Evolutionary conservation across 1,140 invertebrate genomes (phyloP), one percentile per base, ranked within the genome.

Genomic region (Ostrea edulis): DNA sequence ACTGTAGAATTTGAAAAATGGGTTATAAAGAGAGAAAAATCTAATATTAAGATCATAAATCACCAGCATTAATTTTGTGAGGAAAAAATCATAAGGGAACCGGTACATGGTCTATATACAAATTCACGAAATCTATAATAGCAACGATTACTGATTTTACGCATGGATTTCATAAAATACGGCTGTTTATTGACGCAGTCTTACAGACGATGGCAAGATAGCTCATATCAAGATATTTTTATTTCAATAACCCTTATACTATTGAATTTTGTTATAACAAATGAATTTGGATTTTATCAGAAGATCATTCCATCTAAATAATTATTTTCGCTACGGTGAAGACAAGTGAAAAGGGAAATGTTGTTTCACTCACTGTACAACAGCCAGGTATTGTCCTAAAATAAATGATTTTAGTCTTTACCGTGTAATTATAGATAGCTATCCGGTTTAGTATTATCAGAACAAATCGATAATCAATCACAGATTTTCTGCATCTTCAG

Each of bases 241-340:
- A 77, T 77, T 77, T 77, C 68, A 35, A 35, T 77, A 35, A 29
- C 68, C 25, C 29, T 77, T 77, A 12, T 29, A 77, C 25, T 77
- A 14, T 77, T 14, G 22, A 35, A 77, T 35, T 77, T 25, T 7
- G 68, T 17, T 8, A 9, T 77, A 77, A 77, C 29, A 77, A 77
- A 77, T 25, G 25, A 35, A 77, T 77, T 77, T 77, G 29, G 29
- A 77, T 77, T 77, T 77, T 77, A 77, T 77, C 68, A 25, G 68
- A 77, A 77, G 68, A 77, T 22, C 25, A 77, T 29, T 77, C 35
- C 25, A 14, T 25, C 29, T 2, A 9, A 25, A 77, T 77, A 8
- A 77, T 77, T 77, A 77, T 29, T 44, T 77, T 77, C 25, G 29
- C 68, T 35, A 35, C 68, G 68, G 68, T 35, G 68, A 77, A 25